Evolutionary conservation across 2,797 vertebrate species (phyloP).

Genomic region (Octomys mimax): DNA sequence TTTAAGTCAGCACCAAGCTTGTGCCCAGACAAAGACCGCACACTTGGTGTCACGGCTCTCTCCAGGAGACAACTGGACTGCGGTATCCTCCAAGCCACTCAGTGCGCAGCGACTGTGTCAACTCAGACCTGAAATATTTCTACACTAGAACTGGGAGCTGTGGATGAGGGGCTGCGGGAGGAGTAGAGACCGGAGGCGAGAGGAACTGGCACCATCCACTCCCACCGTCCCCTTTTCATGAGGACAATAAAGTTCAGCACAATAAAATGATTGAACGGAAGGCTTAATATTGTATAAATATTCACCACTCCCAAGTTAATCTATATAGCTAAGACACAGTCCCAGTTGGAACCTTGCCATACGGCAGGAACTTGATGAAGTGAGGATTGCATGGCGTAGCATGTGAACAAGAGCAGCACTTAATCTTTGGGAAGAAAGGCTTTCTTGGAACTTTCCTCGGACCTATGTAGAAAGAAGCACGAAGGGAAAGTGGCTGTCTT

Average conservation of each 20-base stretch:
- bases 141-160: background rate
- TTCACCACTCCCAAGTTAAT: background rate
- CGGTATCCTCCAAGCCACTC: background rate
- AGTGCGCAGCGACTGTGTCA: background rate
- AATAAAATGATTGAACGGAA: background rate
- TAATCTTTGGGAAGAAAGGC: background rate
- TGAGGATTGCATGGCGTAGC: background rate
- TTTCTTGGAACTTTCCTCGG: background rate
- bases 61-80: background rate
- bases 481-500: background rate
- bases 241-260: background rate
- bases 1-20: background rate
- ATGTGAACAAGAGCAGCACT: background rate
- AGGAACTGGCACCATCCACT: background rate
- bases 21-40: background rate
- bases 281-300: background rate
- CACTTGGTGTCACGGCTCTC: background rate
- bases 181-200: background rate
- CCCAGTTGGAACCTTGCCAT: background rate
- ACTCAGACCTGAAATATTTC: background rate
- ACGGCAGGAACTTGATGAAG: background rate
- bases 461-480: background rate
- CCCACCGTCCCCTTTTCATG: background rate
- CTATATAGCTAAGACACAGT: background rate
- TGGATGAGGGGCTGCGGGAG: too few species aligned